These are phyloP conservation scores for Scelioninae gen. 1 DNA, from an alignment of 2,888 invertebrate species.

Conservation along the genomic window DNA sequence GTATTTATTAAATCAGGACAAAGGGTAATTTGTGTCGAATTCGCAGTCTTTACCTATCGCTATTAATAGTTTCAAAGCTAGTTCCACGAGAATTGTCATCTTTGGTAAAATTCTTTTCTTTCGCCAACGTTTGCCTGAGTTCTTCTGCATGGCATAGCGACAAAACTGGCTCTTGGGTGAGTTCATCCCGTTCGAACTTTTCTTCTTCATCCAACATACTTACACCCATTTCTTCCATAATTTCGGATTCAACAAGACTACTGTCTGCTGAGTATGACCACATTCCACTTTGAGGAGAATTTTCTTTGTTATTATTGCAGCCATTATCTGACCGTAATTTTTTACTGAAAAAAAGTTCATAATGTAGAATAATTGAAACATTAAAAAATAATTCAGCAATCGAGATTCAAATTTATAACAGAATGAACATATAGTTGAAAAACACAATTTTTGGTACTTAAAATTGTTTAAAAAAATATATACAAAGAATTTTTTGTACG, in stretches of 20 bases:
- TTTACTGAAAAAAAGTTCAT: slow-evolving; percentile 79
- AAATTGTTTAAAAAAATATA: too few species aligned
- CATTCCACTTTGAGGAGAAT: slow-evolving; percentile 73
- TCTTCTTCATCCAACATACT: slow-evolving; percentile 86
- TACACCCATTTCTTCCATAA: slow-evolving; percentile 87
- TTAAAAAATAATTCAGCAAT: too few species aligned
- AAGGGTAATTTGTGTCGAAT: background rate
- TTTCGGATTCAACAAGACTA: slow-evolving; percentile 84
- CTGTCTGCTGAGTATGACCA: slow-evolving; percentile 81
- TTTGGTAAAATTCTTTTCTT: slow-evolving; percentile 72
- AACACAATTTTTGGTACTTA: too few species aligned
- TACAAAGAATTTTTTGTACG: too few species aligned
- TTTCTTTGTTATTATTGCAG: slow-evolving; percentile 80
- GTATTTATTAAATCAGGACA: too few species aligned
- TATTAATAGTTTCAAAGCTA: slow-evolving; percentile 73
- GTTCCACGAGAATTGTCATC: slow-evolving; percentile 75
- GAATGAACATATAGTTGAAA: too few species aligned
- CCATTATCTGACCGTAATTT: slow-evolving; percentile 79
- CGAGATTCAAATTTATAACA: too few species aligned
- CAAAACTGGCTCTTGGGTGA: slow-evolving; percentile 79
- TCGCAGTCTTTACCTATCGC: slow-evolving; percentile 75
- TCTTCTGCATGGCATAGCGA: slow-evolving; percentile 71
- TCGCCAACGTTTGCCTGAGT: slow-evolving; percentile 68
- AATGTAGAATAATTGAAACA: too few species aligned
- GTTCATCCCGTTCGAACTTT: slow-evolving; percentile 81